phyloP scores from a whole-genome alignment of 2,113 vertebrate species.

The Calidris pygmaea region DNA sequence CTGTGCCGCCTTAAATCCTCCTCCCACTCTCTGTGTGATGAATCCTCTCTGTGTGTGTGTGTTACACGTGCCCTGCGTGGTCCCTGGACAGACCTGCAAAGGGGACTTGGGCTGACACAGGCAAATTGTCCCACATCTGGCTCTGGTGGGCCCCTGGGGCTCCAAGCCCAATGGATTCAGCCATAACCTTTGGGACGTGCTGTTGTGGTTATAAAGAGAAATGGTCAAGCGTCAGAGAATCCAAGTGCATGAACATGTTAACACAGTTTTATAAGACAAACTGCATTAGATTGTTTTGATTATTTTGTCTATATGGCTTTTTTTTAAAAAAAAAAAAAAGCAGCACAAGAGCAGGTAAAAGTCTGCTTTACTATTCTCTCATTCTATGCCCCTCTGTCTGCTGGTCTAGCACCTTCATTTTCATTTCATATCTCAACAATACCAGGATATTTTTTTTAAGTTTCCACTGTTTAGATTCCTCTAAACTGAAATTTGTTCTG shows the following conservation, averaged over 20 bases:
- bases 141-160: background rate
- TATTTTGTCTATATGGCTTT: background rate
- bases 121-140: background rate
- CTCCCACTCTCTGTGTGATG: background rate
- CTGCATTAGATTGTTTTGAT: background rate
- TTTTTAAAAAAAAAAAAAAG: background rate
- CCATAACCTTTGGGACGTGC: background rate
- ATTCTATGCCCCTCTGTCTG: background rate
- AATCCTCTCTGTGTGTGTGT: background rate
- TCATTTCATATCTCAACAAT: background rate
- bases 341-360: background rate
- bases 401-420: rapidly evolving
- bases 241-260: background rate
- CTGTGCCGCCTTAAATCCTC: background rate
- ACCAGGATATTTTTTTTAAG: background rate
- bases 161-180: background rate
- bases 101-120: background rate
- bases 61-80: rapidly evolving
- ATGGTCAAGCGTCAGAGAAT: background rate
- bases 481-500: background rate
- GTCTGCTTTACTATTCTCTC: background rate
- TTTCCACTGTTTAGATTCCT: background rate
- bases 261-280: background rate
- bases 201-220: background rate
- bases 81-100: too few species aligned